Conservation (phyloP, 1,140 invertebrate genomes). For the Eubasilissa regina region DNA sequence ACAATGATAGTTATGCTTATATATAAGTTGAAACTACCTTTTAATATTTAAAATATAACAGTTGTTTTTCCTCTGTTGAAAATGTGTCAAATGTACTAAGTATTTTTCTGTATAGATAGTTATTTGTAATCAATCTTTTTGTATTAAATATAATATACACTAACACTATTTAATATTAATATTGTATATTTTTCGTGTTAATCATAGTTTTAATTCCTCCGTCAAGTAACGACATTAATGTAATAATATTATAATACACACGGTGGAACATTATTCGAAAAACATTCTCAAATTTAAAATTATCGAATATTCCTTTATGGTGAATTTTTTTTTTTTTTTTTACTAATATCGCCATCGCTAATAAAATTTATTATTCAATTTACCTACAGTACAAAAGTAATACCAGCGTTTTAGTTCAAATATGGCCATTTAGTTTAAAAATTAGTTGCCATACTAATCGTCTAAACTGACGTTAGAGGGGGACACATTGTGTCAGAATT, state of each 20-base stretch:
- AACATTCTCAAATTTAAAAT: no score
- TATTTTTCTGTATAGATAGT: constrained; percentile 35
- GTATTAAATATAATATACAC: constrained; percentile 19
- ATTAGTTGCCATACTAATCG: constrained; percentile 28
- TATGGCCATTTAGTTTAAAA: constrained; percentile 24
- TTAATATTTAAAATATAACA: constrained; percentile 14
- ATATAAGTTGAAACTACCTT: constrained; percentile 17
- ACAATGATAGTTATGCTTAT: not conserved
- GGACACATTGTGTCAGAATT: no score
- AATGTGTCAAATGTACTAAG: constrained; percentile 38
- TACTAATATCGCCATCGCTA: not conserved
- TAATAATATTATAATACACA: no score
- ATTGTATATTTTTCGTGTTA: constrained; percentile 44
- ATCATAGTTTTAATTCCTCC: constrained; percentile 21
- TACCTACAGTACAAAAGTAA: constrained; percentile 32
- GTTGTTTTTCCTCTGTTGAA: constrained; percentile 9
- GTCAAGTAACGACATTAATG: no score
- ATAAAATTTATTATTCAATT: not conserved
- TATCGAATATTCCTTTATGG: no score
- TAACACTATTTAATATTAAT: constrained; percentile 9
- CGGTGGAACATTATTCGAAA: no score
- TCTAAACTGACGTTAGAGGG: constrained; percentile 18
- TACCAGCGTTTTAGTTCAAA: constrained; percentile 10
- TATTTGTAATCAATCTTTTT: constrained; percentile 18
- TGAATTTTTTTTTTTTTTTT: no score